Conservation (phyloP, 2,888 invertebrate genomes). For the Argyresthia albistria region DNA sequence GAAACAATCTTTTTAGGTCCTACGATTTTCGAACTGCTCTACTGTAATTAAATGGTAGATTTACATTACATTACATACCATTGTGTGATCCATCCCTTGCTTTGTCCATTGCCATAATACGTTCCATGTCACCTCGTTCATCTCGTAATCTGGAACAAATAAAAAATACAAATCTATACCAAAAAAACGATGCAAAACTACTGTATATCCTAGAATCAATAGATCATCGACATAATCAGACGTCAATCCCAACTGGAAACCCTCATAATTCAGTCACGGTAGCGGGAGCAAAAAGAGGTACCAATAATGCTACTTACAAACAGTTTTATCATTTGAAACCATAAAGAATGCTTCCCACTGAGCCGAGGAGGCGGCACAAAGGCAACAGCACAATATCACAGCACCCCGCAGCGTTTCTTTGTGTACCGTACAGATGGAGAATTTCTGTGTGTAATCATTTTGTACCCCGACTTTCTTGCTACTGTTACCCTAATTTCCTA, state of each 20-base stretch:
- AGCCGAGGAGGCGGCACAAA: slow-evolving; percentile 60
- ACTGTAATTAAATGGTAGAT: no score
- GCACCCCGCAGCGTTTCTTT: slow-evolving; percentile 67
- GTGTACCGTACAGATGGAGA: slow-evolving; percentile 53
- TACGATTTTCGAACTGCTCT: no score
- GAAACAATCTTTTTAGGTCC: no score
- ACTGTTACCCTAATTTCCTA: slow-evolving; percentile 64
- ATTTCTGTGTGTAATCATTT: slow-evolving; percentile 58
- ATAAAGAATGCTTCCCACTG: slow-evolving; percentile 69
- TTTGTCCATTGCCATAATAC: slow-evolving; percentile 86
- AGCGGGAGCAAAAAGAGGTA: slow-evolving; percentile 16
- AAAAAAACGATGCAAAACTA: background rate
- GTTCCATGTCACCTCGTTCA: slow-evolving; percentile 88
- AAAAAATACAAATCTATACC: background rate
- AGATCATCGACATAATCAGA: background rate
- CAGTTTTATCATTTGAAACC: slow-evolving; percentile 71
- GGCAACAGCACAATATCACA: slow-evolving; percentile 66
- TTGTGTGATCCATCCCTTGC: slow-evolving; percentile 91
- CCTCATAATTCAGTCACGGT: slow-evolving; percentile 5
- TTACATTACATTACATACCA: slow-evolving; percentile 76
- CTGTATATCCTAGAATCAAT: background rate
- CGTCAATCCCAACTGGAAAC: slow-evolving; percentile 4
- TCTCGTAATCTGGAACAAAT: slow-evolving; percentile 86
- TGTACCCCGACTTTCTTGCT: slow-evolving; percentile 51
- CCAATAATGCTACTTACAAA: slow-evolving; percentile 65